Evolutionary conservation across 2,888 invertebrate genomes (phyloP), one percentile per base, ranked within the genome.

Genomic region (Chorisops tibialis): DNA sequence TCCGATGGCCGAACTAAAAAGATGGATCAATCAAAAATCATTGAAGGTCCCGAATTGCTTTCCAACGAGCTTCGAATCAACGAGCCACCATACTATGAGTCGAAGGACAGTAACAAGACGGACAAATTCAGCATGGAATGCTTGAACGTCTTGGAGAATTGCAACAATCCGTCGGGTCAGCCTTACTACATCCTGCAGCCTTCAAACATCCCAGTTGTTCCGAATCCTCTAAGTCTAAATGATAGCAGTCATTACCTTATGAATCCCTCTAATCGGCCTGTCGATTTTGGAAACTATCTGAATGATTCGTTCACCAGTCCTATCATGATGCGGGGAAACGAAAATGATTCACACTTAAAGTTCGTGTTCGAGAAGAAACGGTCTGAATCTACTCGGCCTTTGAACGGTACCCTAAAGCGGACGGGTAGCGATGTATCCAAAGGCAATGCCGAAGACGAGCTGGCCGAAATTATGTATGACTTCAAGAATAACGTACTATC

Each of bases 401-500:
- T 68, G 14, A 74, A 73, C 56, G 77, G 74, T 24, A 77, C 77
- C 0, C 66, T 79, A 1, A 78, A 76, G 62, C 69, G 78, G 12
- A 75, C 75, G 12, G 76, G 73, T 14, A 78, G 76, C 54, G 76
- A 77, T 65, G 73, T 75, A 9, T 77, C 77, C 0, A 73, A 75
- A 0, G 70, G 72, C 14, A 79, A 77, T 65, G 77, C 73, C 4
- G 78, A 92, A 73, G 90, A 90, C 66, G 92, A 93, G 73, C 80
- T 93, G 63, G 84, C 89, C 3, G 92, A 93, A 79, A 91, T 93
- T 54, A 90, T 93, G 73, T 90, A 87, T 71, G 92, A 93, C 71
- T 93, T 91, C 71, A 93, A 93, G 75, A 92, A 92, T 71, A 91
- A 93, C 72, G 91, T 92, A 3, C 88, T 91, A 68, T 88, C 90